Base-by-base conservation (phyloP, 2,888 invertebrate species). In the Cartodere bifasciata region DNA sequence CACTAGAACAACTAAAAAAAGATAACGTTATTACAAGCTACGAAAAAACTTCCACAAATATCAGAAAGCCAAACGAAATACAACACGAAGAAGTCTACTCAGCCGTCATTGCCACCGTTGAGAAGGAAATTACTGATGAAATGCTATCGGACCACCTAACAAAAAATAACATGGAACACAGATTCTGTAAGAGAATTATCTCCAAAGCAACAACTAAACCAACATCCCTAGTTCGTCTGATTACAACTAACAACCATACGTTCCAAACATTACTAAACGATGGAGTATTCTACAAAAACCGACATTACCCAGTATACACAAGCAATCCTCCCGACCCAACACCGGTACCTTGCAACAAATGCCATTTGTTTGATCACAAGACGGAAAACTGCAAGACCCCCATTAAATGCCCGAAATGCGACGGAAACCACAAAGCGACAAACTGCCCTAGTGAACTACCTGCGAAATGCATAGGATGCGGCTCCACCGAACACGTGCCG, bases 111-210 rank as follows among this genome's bases (percentile, higher is more conserved):
- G 12, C 28, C 5, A 6, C 16, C 2, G 33, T 33, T 12, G 33
- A 23, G 11, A 17, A 12, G 4, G 29, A 28, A 28, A 28, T 33
- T 21, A 23, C 23, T 6, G 13, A 33, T 6, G 17, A 22, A 16
- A 22, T 23, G 13, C 28, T 33, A 11, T 17, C 13, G 23, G 11
- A 7, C 3, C 10, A 14, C 13, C 16, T 33, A 3, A 33, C 4
- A 13, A n/a, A 13, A 16, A 14, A 15, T 7, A 23, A 34, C 7
- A 34, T 34, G 11, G 10, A 9, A 11, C 33, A 34, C 17, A 21
- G 24, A 13, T 34, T 25, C 21, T 34, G 33, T 13, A 34, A 24
- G 16, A 7, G 20, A n/a, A 34, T 34, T 13, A 29, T 29, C 4
- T 28, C 33, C 10, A 23, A 13, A 16, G 28, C 28, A 16, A 34